Conservation (phyloP, 2,888 invertebrate genomes). For the Thumatha senex region DNA sequence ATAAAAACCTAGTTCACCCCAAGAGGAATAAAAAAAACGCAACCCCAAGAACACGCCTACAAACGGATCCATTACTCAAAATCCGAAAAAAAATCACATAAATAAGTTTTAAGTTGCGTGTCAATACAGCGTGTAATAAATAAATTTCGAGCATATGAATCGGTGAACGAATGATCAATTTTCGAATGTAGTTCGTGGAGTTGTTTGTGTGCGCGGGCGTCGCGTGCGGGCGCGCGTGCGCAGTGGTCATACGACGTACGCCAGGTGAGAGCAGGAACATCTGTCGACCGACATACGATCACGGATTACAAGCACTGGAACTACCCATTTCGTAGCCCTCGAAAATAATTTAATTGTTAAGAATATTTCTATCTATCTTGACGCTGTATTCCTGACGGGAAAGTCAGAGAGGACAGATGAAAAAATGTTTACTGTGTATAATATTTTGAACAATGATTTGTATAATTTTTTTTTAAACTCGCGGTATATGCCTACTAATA, state of each 20-base stretch:
- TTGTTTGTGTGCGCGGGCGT: conserved; percentile 34
- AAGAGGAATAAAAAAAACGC: not conserved
- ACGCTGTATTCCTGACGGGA: too few species aligned
- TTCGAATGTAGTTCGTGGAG: conserved; percentile 6
- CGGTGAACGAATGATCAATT: conserved; percentile 45
- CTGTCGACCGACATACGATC: conserved; percentile 49
- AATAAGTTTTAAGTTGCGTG: conserved; percentile 39
- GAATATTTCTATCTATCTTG: not conserved
- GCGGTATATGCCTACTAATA: too few species aligned
- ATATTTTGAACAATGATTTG: too few species aligned
- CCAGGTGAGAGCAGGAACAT: conserved; percentile 74
- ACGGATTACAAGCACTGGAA: conserved; percentile 28
- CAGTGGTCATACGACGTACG: conserved; percentile 47
- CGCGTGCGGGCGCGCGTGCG: conserved; percentile 52
- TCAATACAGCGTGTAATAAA: conserved; percentile 45
- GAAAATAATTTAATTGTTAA: not conserved
- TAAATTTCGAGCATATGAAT: conserved; percentile 42
- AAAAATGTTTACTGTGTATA: too few species aligned
- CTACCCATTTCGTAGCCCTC: conserved; percentile 16
- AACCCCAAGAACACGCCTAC: not conserved
- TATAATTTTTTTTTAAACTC: too few species aligned
- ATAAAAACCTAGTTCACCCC: conserved; percentile 1
- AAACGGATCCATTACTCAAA: conserved; percentile 3
- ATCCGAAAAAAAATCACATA: conserved; percentile 20
- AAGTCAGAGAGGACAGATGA: too few species aligned